Evolutionary conservation across 2,797 vertebrate genomes (phyloP).

Genomic region (Neosilurus mollespiculum): DNA sequence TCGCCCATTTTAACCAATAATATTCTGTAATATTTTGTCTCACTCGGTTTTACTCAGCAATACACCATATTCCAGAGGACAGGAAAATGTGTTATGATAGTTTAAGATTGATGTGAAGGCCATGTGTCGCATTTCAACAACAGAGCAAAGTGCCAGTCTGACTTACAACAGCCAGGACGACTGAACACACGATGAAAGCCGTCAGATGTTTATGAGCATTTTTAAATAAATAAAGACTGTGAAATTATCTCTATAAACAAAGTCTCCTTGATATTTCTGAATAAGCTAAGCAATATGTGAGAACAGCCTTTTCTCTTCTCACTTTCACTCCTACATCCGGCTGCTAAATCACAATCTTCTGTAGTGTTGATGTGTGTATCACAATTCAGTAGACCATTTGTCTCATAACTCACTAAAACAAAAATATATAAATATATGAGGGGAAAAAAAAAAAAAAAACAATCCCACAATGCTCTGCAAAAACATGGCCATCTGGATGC

Average conservation of each 20-base stretch:
- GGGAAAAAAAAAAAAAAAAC: conserved; percentile 9
- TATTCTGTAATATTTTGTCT: no score
- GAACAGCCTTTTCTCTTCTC: not conserved
- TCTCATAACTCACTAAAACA: conserved; percentile 61
- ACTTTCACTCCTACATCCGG: conserved; percentile 4
- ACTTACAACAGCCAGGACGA: not conserved
- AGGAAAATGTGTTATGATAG: not conserved
- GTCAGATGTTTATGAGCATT: not conserved
- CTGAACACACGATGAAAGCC: not conserved
- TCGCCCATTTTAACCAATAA: not conserved
- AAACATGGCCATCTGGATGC: conserved; percentile 71
- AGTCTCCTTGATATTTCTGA: not conserved
- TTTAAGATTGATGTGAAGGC: not conserved
- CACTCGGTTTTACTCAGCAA: not conserved
- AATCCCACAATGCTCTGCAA: conserved; percentile 65
- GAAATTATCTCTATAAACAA: conserved; percentile 1
- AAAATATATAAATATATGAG: conserved; percentile 32
- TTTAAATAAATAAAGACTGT: conserved; percentile 2
- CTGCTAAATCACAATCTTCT: conserved; percentile 30
- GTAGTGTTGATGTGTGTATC: conserved; percentile 31
- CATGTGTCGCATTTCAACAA: not conserved
- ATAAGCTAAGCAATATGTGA: conserved; percentile 13
- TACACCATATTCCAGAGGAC: not conserved
- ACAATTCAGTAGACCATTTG: conserved; percentile 42
- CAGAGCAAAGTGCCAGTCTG: not conserved